Evolutionary conservation across 1,140 invertebrate species (phyloP).

Genomic region (Venturia canescens): DNA sequence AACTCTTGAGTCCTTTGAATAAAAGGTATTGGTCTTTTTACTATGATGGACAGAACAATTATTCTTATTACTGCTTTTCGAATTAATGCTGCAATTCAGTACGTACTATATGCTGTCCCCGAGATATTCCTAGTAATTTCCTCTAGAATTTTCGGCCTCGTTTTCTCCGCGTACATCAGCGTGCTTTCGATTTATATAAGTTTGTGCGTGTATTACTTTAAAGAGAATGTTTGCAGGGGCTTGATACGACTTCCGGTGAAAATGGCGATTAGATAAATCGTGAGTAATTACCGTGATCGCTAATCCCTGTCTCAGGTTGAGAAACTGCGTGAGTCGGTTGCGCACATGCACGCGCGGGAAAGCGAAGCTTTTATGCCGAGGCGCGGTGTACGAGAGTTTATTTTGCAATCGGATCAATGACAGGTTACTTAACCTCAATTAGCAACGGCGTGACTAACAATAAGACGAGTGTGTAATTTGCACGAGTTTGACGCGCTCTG

Average conservation of each 20-base stretch:
- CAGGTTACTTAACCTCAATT: slow-evolving; percentile 54
- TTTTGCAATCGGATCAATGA: slow-evolving; percentile 52
- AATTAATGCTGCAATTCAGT: too few relatives aligned
- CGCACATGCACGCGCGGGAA: too few relatives aligned
- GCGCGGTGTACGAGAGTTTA: slow-evolving; percentile 22
- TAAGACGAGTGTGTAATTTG: slow-evolving; percentile 40
- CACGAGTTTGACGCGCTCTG: background rate
- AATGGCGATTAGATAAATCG: slow-evolving; percentile 42
- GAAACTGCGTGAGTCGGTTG: background rate
- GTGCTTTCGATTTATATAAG: too few relatives aligned
- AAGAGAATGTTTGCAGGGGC: background rate
- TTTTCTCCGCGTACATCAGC: too few relatives aligned
- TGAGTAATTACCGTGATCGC: slow-evolving; percentile 33
- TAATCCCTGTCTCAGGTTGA: slow-evolving; percentile 17
- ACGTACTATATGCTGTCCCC: too few relatives aligned
- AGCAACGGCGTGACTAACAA: slow-evolving; percentile 54
- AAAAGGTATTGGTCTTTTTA: too few relatives aligned
- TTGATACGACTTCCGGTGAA: background rate
- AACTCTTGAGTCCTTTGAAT: too few relatives aligned
- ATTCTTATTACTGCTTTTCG: too few relatives aligned
- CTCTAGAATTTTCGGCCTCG: too few relatives aligned
- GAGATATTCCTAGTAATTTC: too few relatives aligned
- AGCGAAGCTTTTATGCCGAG: background rate
- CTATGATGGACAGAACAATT: too few relatives aligned
- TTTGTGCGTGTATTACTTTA: background rate